Evolutionary conservation across 2,113 vertebrate species (phyloP), one percentile per base, ranked within the genome.

Genomic region (Tachuris rubrigastra): DNA sequence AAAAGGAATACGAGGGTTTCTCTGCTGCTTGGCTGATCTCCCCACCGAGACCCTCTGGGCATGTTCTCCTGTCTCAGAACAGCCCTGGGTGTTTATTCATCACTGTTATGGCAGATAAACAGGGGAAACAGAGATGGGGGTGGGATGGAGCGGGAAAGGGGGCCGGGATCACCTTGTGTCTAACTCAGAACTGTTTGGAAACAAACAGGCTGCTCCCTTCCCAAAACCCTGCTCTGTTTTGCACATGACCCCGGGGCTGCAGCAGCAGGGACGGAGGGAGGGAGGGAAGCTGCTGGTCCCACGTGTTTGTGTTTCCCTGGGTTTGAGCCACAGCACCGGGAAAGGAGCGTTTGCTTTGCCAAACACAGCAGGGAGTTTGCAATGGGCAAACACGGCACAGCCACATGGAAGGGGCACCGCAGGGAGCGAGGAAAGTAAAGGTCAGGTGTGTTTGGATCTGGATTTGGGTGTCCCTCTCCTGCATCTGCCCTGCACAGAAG

Each of bases 201-300:
- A 88, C 89, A 95, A 95, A 92, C 22, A 96, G 39, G 5, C 67
- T 65, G 63, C 85, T 93, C 90, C 91, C 77, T 82, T 79, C 78
- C 86, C 65, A 14, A 35, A 15, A 10, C 7, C 11, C 10, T 4
- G 83, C 35, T 0, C 30, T 46, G 87, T 75, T 80, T 56, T 35
- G 60, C 75, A 1, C 49, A 2, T 42, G 65, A 73, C 80, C 71
- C 28, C 1, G 1, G 19, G 89, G 87, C 80, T 53, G 3, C 76
- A 16, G 75, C 23, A 14, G 14, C 10, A 12, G 33, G 30, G 27
- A 63, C 58, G 24, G n/a, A 35, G 56, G 56, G 56, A 24, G 33
- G n/a, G 56, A 58, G 14, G 68, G 79, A 67, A 37, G n/a, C 44
- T 9, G 10, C 71, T 25, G 62, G 12, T 23, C 27, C 84, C 44